Evolutionary conservation across 2,797 vertebrate species (phyloP).

Genomic region (Ciconia nigra): DNA sequence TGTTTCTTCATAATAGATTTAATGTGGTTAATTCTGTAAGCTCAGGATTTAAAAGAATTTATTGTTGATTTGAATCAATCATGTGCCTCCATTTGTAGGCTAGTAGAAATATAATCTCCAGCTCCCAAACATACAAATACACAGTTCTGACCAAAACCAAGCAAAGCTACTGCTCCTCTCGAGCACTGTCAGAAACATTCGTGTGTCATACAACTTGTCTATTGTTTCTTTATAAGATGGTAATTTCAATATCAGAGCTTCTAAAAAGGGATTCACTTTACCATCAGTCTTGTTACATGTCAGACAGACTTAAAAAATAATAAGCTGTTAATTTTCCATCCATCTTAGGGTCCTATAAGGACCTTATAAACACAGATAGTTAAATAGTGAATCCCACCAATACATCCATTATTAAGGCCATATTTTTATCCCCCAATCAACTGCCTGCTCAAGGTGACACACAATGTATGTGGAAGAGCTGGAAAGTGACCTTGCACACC

Average conservation of each 20-base stretch:
- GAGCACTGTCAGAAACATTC: background rate
- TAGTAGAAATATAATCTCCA: background rate
- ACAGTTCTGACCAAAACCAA: background rate
- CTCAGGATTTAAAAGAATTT: conserved; percentile 37
- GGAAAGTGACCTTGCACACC: background rate
- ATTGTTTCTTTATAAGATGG: background rate
- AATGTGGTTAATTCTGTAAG: conserved; percentile 35
- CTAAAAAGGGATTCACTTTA: background rate
- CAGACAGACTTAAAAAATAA: background rate
- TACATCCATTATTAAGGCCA: background rate
- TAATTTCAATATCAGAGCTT: background rate
- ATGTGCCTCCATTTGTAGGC: background rate
- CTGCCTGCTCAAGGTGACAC: background rate
- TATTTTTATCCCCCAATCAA: background rate
- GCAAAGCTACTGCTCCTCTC: background rate
- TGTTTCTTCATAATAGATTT: conserved; percentile 20
- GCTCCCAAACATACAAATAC: background rate
- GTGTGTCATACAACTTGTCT: accelerated
- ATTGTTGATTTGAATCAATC: conserved; percentile 12
- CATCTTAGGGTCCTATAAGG: background rate
- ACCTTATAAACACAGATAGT: background rate
- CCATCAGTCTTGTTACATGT: background rate
- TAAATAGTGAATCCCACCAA: background rate
- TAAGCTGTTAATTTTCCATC: background rate
- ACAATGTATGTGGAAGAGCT: background rate